A percentile compares a stretch with the other conserved stretches of the same genome.
Evolutionary conservation across 2,113 vertebrate genomes (phyloP).

Genomic region (Anhinga anhinga): DNA sequence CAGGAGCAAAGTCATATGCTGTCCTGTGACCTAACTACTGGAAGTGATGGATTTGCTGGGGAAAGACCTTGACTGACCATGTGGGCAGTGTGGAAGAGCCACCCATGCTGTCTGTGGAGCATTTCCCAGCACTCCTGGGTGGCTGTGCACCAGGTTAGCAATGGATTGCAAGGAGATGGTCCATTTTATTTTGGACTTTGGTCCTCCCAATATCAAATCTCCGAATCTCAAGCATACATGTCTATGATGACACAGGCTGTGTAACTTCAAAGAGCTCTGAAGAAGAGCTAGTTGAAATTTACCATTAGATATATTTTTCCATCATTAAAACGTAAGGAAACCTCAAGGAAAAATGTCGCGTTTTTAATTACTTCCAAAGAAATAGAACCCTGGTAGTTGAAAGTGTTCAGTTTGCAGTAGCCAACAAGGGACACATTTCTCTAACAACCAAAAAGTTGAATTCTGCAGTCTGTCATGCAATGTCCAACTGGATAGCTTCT

Average conservation of each 20-base stretch:
- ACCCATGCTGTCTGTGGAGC: accelerated
- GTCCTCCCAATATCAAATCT: background rate
- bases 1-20: background rate
- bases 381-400: background rate
- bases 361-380: conserved; percentile 19
- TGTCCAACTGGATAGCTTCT: background rate
- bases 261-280: background rate
- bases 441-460: background rate
- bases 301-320: background rate
- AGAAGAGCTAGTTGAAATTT: background rate
- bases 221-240: background rate
- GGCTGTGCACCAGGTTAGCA: background rate
- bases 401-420: background rate
- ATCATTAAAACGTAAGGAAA: background rate
- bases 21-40: background rate
- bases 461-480: background rate
- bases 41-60: conserved; percentile 11
- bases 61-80: background rate
- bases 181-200: background rate
- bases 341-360: background rate
- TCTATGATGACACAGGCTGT: background rate
- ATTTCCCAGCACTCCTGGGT: background rate
- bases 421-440: background rate
- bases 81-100: background rate
- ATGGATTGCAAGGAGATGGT: accelerated